A percentile compares a stretch with the other conserved stretches of the same genome.
Conservation (phyloP, 2,888 invertebrate species). For the Andricus curvator region DNA sequence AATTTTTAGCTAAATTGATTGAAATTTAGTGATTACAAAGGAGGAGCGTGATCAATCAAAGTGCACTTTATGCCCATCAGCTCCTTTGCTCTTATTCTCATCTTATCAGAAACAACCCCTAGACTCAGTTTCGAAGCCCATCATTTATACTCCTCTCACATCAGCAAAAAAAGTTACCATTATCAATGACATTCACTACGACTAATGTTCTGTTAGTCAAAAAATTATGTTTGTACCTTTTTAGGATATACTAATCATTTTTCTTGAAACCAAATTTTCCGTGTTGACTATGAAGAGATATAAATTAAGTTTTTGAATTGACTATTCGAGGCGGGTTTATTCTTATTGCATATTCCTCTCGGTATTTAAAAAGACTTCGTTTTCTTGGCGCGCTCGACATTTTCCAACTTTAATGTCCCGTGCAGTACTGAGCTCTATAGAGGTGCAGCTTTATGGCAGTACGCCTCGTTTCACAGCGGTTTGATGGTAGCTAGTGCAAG, state of each 20-base stretch:
- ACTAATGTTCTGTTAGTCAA: neutral
- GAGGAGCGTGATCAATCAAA: neutral
- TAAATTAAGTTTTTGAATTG: neutral
- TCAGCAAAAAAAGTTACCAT: neutral
- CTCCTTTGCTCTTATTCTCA: neutral
- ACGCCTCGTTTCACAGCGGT: slow-evolving; percentile 57
- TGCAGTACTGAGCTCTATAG: neutral
- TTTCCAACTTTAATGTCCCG: slow-evolving; percentile 5
- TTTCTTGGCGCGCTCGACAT: neutral
- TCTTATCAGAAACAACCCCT: neutral
- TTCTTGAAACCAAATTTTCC: neutral
- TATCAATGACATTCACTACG: neutral
- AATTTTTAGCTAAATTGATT: neutral
- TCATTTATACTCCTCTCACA: neutral
- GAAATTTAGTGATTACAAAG: neutral
- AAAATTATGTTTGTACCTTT: no score
- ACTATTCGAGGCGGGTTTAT: neutral
- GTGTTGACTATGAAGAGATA: neutral
- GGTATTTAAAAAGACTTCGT: neutral
- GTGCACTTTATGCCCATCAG: neutral
- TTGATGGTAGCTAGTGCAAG: slow-evolving; percentile 57
- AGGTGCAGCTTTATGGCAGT: slow-evolving; percentile 48
- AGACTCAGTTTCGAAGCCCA: neutral
- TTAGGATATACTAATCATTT: neutral
- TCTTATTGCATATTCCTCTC: neutral